A percentile compares a stretch with the other conserved stretches of the same genome.
Conservation (phyloP, 2,888 invertebrate species). For the Acanthosepion esculentum region DNA sequence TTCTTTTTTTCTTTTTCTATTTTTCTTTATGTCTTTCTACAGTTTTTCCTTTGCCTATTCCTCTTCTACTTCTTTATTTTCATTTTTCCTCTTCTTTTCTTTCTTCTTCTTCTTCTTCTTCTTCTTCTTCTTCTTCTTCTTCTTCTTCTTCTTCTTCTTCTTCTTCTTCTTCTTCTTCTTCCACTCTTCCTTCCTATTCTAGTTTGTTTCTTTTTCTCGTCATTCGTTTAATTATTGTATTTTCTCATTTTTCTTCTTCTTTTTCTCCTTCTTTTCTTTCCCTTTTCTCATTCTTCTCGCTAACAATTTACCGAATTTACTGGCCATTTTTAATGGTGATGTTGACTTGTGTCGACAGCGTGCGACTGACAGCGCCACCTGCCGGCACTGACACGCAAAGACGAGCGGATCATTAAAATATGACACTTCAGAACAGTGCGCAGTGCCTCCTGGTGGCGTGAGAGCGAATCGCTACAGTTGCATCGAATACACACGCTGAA, state of each 20-base stretch:
- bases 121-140: neutral
- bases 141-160: neutral
- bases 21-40: neutral
- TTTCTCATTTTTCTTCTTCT: neutral
- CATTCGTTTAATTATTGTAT: neutral
- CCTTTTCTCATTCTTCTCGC: neutral
- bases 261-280: neutral
- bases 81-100: neutral
- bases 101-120: neutral
- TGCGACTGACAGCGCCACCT: conserved; percentile 33
- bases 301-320: neutral
- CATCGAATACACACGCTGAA: neutral
- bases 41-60: neutral
- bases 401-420: neutral
- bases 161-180: neutral
- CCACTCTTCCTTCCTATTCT: neutral
- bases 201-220: neutral
- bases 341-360: conserved; percentile 33
- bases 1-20: neutral
- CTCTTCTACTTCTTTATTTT: neutral
- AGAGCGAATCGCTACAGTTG: neutral
- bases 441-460: conserved; percentile 17
- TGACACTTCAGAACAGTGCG: neutral
- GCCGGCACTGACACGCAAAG: neutral
- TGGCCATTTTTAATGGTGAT: conserved; percentile 2